These are phyloP conservation scores for Malachius bipustulatus DNA, from an alignment of 2,888 invertebrate genomes.

Conservation along the genomic window DNA sequence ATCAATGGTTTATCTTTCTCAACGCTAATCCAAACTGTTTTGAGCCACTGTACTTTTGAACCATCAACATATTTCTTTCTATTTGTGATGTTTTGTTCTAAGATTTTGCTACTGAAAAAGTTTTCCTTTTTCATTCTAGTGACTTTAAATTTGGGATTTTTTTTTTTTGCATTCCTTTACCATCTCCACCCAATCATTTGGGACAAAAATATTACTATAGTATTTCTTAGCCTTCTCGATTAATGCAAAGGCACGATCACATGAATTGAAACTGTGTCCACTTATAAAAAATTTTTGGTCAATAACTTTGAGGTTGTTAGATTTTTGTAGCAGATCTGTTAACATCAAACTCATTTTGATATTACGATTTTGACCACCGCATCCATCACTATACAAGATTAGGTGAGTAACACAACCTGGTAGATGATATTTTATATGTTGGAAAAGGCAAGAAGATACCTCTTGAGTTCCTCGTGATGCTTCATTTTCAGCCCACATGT, in stretches of 20 bases:
- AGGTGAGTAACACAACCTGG: background rate
- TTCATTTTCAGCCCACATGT: conserved; percentile 1
- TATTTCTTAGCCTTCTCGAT: conserved; percentile 25
- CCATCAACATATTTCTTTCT: background rate
- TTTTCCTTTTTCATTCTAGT: background rate
- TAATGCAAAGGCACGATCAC: conserved; percentile 21
- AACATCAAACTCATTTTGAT: background rate
- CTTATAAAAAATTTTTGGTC: conserved; percentile 4
- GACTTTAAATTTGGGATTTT: background rate
- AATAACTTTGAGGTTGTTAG: conserved; percentile 1
- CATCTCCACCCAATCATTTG: conserved; percentile 1
- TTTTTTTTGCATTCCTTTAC: conserved; percentile 3
- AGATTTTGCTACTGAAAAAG: conserved; percentile 4
- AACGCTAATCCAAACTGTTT: background rate
- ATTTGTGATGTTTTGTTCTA: conserved; percentile 4
- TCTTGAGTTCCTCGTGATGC: conserved; percentile 5
- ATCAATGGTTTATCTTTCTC: conserved; percentile 7
- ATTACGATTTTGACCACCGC: conserved; percentile 4
- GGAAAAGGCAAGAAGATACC: conserved; percentile 2
- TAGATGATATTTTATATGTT: background rate
- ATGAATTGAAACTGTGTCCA: conserved; percentile 3
- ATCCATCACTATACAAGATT: conserved; percentile 1
- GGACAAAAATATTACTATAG: conserved; percentile 4
- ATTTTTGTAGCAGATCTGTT: background rate
- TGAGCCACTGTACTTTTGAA: background rate